Conservation (phyloP, 2,888 invertebrate species). For the Muscina levida region DNA sequence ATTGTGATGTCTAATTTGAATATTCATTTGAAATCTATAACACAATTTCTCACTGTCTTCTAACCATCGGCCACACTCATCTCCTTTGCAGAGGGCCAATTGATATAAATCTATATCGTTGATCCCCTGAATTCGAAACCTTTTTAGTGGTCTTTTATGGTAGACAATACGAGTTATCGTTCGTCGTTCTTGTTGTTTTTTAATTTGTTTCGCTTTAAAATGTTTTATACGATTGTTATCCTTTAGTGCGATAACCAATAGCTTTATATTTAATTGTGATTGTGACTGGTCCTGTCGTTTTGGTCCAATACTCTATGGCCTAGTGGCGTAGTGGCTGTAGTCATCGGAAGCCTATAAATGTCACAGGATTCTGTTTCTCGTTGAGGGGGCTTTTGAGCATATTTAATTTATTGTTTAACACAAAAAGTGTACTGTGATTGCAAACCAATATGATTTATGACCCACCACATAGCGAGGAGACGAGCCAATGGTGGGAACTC, state of each 20-base stretch:
- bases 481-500: background rate
- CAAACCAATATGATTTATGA: conserved; percentile 25
- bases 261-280: background rate
- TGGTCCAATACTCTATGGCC: background rate
- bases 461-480: background rate
- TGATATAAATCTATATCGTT: conserved; percentile 26
- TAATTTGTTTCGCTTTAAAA: conserved; percentile 9
- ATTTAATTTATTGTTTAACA: conserved; percentile 41
- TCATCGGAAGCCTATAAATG: conserved; percentile 33
- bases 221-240: conserved; percentile 1
- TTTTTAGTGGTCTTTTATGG: conserved; percentile 1
- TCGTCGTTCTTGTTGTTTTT: background rate
- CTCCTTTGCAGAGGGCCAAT: background rate
- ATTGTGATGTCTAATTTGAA: conserved; percentile 20
- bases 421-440: conserved; percentile 31
- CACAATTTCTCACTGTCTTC: conserved; percentile 13
- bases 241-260: background rate
- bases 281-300: background rate
- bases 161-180: background rate
- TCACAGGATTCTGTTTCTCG: conserved; percentile 16
- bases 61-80: background rate
- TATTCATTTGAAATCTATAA: conserved; percentile 8
- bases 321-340: background rate
- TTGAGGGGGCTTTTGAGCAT: background rate
- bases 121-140: conserved; percentile 19